Conservation (phyloP, 2,113 vertebrate species). For the Rutilus rutilus region DNA sequence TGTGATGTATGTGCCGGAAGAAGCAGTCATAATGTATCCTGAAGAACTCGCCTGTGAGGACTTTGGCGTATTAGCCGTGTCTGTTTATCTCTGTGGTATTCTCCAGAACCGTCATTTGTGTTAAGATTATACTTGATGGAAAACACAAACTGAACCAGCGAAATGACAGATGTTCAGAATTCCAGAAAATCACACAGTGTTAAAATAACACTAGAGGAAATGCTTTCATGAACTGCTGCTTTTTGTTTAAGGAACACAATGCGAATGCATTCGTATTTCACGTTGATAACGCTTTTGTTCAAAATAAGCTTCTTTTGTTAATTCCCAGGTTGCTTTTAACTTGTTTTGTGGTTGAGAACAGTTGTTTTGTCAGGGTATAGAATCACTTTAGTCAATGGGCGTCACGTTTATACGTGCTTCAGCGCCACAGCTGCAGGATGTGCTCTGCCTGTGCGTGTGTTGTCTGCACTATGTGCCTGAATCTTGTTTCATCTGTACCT, state of each 20-base stretch:
- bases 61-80: constrained; percentile 20
- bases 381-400: constrained; percentile 8
- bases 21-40: constrained; percentile 20
- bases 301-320: neutral
- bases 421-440: constrained; percentile 64
- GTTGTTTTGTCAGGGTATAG: constrained; percentile 15
- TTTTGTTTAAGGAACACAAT: neutral
- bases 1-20: constrained; percentile 3
- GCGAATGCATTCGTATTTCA: neutral
- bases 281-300: neutral
- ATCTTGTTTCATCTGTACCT: constrained; percentile 48
- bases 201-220: constrained; percentile 6
- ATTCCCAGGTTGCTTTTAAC: neutral
- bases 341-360: neutral
- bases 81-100: constrained; percentile 52
- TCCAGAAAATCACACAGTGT: constrained; percentile 26
- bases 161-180: constrained; percentile 42
- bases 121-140: constrained; percentile 47
- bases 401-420: constrained; percentile 2
- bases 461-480: constrained; percentile 40
- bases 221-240: neutral
- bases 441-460: constrained; percentile 53
- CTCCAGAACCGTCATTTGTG: constrained; percentile 43
- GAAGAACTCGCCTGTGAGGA: constrained; percentile 28
- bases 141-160: constrained; percentile 29